Conservation (phyloP, 2,888 invertebrate genomes). For the Drosophila percnosoma region DNA sequence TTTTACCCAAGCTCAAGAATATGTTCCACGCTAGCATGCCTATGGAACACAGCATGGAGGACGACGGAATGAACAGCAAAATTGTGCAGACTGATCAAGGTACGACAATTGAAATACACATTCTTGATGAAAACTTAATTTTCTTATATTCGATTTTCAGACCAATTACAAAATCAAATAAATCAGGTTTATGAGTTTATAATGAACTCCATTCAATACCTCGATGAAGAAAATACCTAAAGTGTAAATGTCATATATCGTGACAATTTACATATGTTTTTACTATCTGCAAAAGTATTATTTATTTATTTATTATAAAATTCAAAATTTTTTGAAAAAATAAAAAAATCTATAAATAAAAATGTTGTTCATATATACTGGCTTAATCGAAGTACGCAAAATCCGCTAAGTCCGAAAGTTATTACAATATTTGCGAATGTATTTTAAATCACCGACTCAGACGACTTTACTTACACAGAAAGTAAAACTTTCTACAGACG, state of each 20-base stretch:
- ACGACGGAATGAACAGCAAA: conserved; percentile 74
- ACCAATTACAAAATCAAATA: conserved; percentile 84
- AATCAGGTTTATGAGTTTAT: conserved; percentile 85
- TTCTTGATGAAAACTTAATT: neutral
- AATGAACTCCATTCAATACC: conserved; percentile 80
- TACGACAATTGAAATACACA: conserved; percentile 29
- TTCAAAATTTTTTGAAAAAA: neutral
- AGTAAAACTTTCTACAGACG: neutral
- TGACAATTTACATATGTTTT: neutral
- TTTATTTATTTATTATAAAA: conserved; percentile 32
- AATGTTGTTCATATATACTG: neutral
- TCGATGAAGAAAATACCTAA: conserved; percentile 43
- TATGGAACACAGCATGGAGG: conserved; percentile 52
- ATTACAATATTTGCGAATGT: neutral
- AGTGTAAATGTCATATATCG: neutral
- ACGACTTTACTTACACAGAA: neutral
- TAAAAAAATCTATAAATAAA: neutral
- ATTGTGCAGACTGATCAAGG: conserved; percentile 73
- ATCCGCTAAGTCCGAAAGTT: neutral
- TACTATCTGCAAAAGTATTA: conserved; percentile 33
- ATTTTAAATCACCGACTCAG: neutral
- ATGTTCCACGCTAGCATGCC: conserved; percentile 65
- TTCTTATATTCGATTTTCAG: conserved; percentile 59
- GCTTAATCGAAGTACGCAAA: neutral
- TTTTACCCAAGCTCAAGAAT: conserved; percentile 89